These are phyloP conservation scores for Montipora capitata DNA, from an alignment of 92 coral and sea anemone species.

Conservation along the genomic window DNA sequence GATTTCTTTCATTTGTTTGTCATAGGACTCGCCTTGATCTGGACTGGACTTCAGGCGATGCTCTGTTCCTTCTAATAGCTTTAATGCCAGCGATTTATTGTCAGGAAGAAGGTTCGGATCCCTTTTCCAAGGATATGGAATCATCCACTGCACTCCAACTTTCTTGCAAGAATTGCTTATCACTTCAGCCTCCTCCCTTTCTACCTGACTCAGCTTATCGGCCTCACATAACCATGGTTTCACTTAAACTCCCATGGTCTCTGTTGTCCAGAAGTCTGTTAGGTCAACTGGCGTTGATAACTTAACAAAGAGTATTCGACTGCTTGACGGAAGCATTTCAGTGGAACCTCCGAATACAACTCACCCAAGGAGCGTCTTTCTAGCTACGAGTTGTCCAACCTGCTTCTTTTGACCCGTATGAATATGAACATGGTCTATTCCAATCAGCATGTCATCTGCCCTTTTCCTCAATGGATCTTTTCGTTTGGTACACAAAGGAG, in stretches of 20 bases:
- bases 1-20: conserved; percentile 58
- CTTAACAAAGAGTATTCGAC: conserved; percentile 37
- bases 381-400: conserved; percentile 61
- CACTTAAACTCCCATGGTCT: conserved; percentile 66
- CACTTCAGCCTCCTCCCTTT: conserved; percentile 62
- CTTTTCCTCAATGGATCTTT: conserved; percentile 55
- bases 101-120: conserved; percentile 59
- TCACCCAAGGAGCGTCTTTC: conserved; percentile 74
- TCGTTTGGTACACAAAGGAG: conserved; percentile 18
- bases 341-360: conserved; percentile 72
- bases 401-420: conserved; percentile 78
- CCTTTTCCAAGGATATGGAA: conserved; percentile 76
- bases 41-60: conserved; percentile 37
- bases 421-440: conserved; percentile 76
- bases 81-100: conserved; percentile 61
- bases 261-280: conserved; percentile 66
- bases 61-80: conserved; percentile 59
- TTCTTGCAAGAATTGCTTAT: conserved; percentile 69
- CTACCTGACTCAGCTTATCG: conserved; percentile 66
- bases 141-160: conserved; percentile 59
- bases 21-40: conserved; percentile 63
- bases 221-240: conserved; percentile 55
- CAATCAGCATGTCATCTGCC: conserved; percentile 76
- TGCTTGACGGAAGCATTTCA: neutral
- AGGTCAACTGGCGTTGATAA: conserved; percentile 53